These are phyloP conservation scores for Drosophila sproati DNA, from an alignment of 1,140 invertebrate genomes.

Conservation along the genomic window DNA sequence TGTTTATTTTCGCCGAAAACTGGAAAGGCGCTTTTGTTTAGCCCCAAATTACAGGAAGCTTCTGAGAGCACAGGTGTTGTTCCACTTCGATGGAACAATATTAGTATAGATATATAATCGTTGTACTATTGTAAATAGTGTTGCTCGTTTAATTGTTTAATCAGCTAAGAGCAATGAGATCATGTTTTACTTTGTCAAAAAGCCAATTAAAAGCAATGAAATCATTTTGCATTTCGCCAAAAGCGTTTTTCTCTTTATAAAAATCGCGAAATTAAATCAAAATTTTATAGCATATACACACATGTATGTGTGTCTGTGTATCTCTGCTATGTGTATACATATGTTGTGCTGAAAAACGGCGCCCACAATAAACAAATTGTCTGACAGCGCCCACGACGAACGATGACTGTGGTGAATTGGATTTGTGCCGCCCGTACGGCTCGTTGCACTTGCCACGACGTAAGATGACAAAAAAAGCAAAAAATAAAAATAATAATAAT, in stretches of 20 bases:
- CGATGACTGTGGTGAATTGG: conserved; percentile 70
- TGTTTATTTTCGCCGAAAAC: conserved; percentile 60
- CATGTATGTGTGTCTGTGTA: background rate
- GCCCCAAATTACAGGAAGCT: conserved; percentile 75
- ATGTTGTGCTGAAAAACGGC: conserved; percentile 50
- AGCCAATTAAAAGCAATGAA: conserved; percentile 75
- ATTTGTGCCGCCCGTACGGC: conserved; percentile 61
- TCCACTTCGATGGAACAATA: conserved; percentile 45
- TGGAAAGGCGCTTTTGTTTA: conserved; percentile 54
- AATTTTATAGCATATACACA: conserved; percentile 27
- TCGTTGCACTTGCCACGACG: conserved; percentile 46
- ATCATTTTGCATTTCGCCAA: conserved; percentile 59
- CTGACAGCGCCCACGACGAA: conserved; percentile 53
- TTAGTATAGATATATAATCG: conserved; percentile 15
- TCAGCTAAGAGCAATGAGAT: conserved; percentile 58
- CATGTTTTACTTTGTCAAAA: conserved; percentile 68
- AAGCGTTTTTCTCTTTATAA: conserved; percentile 32
- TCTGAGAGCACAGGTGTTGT: conserved; percentile 60
- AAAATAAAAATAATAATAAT: conserved; percentile 26
- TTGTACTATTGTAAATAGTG: conserved; percentile 15
- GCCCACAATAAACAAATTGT: conserved; percentile 80
- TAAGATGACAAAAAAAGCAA: background rate
- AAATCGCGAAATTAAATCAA: conserved; percentile 37
- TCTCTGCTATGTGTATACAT: conserved; percentile 15
- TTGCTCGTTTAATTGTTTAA: conserved; percentile 31